phyloP scores from a whole-genome alignment of 2,888 invertebrate species.

The Noctua pronuba region DNA sequence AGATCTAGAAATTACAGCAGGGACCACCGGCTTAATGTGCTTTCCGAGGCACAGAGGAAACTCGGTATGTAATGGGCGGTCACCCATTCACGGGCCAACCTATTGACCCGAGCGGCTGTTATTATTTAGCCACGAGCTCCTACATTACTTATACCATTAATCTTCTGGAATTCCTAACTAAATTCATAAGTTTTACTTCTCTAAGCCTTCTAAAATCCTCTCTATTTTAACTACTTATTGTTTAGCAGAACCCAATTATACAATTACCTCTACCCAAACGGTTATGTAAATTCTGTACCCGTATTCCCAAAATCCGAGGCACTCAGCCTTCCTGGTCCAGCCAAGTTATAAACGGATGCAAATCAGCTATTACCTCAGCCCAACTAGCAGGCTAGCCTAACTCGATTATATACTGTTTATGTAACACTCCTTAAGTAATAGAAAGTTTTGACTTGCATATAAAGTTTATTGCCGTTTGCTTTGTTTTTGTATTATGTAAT shows the following conservation, averaged over 20 bases:
- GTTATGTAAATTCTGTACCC: not conserved
- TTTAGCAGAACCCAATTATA: not conserved
- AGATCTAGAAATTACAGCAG: too few species aligned
- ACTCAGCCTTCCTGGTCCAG: not conserved
- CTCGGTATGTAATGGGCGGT: too few species aligned
- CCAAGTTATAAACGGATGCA: constrained; percentile 33
- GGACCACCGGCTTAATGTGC: too few species aligned
- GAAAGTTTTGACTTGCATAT: constrained; percentile 26
- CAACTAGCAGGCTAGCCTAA: constrained; percentile 7
- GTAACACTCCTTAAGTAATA: constrained; percentile 32
- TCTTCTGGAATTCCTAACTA: not conserved
- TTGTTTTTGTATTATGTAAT: constrained; percentile 19
- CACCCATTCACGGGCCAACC: too few species aligned
- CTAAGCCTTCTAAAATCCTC: not conserved
- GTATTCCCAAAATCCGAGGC: constrained; percentile 17
- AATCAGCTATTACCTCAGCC: constrained; percentile 31
- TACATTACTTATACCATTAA: too few species aligned
- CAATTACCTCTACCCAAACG: not conserved
- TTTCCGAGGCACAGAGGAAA: too few species aligned
- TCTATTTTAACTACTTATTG: not conserved
- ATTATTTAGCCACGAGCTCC: too few species aligned
- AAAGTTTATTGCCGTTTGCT: not conserved
- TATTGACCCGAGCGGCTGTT: too few species aligned
- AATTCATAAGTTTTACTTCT: not conserved
- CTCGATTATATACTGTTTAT: constrained; percentile 34